These are phyloP conservation scores for Bubalus kerabau DNA, from an alignment of 2,113 vertebrate species.

Conservation along the genomic window DNA sequence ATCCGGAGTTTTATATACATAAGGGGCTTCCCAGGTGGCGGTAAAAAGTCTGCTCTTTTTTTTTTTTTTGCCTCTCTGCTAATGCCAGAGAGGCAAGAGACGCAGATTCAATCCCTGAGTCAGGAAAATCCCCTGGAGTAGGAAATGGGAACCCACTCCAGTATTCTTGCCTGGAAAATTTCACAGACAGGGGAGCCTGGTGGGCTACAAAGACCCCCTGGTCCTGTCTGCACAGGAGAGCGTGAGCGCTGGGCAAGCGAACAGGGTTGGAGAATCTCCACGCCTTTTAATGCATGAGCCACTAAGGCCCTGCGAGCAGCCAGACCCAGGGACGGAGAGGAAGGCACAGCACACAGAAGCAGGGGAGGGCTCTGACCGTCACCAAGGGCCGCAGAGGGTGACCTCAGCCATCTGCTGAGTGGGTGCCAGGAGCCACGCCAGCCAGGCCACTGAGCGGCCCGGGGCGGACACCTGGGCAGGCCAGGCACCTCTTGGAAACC, in stretches of 20 bases:
- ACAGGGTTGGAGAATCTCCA: rapidly evolving
- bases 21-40: background rate
- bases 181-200: background rate
- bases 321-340: rapidly evolving
- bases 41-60: background rate
- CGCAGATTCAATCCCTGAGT: background rate
- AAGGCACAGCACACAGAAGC: background rate
- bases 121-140: background rate
- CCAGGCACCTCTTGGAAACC: background rate
- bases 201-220: background rate
- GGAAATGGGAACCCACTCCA: background rate
- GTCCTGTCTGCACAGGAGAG: background rate
- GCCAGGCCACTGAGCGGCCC: too few species aligned
- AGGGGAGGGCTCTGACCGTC: rapidly evolving
- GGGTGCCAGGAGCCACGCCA: rapidly evolving
- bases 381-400: rapidly evolving
- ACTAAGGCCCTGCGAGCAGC: rapidly evolving
- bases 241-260: rapidly evolving
- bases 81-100: background rate
- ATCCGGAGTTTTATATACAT: background rate
- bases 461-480: rapidly evolving
- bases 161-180: background rate
- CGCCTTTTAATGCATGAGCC: background rate
- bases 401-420: background rate
- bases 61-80: too few species aligned